Base-by-base conservation (phyloP, 2,888 invertebrate genomes). In the Eurytoma adleriae region DNA sequence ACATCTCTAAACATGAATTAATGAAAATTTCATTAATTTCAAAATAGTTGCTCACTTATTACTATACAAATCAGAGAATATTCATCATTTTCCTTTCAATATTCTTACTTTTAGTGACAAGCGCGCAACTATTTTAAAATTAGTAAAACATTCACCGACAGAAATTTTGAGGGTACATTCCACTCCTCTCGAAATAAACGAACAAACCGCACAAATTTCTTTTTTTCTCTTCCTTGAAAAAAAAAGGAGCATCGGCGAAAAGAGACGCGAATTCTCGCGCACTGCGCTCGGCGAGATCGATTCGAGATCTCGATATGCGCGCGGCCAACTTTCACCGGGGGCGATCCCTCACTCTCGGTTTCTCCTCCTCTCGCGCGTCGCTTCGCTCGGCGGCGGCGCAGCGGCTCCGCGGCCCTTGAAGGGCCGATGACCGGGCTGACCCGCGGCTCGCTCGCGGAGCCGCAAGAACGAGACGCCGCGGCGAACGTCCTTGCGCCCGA, bases 381-480 rank as follows among this genome's bases (percentile, higher is more conserved):
- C 61, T 52, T 10, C 64, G 70, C 77, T 54, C 73, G 66, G 69
- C 40, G 7, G 40, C 40, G 40, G 59, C 68, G 40, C 68, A n/a
- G 57, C 69, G 24, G 62, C 57, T 7, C 18, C 73, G 24, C 64
- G 72, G 80, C 80, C 82, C 81, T 80, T 57, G 80, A 84, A 86
- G 85, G 89, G 89, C 88, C 89, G 87, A 88, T 89, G 89, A 89
- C 89, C 77, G 88, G 83, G 85, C 85, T 88, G 88, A 89, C 88
- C 88, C 85, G 86, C 78, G 83, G 84, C 83, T 83, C 83, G 4
- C 13, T 7, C 69, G 7, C n/a, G 24, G 30, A 70, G 18, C 66
- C 18, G 24, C 59, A 59, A 68, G 66, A 64, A 73, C 54, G 54
- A 61, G 61, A 40, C 20, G 72, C 52, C n/a, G 54, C n/a, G 54